These are phyloP conservation scores for Caiman crocodilus DNA, from an alignment of 2,797 vertebrate genomes.

Conservation along the genomic window DNA sequence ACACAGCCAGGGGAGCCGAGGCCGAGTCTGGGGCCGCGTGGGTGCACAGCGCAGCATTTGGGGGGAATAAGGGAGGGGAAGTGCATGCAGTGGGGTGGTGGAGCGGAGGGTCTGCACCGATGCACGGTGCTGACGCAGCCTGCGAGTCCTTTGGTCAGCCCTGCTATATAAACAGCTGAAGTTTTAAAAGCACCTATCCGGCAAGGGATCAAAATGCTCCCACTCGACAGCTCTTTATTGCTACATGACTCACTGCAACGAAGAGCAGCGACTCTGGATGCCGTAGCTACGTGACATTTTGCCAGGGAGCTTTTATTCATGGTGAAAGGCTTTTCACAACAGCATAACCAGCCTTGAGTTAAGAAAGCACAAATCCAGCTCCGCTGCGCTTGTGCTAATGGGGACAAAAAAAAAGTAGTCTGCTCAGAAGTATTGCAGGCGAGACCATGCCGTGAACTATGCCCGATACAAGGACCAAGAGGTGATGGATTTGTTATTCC, in stretches of 20 bases:
- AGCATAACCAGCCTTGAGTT: conserved; percentile 5
- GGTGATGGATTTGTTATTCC: not conserved
- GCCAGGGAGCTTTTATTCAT: not conserved
- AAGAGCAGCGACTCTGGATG: not conserved
- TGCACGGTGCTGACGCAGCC: no score
- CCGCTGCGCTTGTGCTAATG: conserved; percentile 27
- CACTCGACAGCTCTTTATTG: not conserved
- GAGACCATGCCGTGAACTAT: conserved; percentile 40
- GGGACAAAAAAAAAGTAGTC: conserved; percentile 14
- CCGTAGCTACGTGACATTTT: not conserved
- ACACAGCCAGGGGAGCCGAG: no score
- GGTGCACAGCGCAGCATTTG: no score
- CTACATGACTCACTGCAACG: not conserved
- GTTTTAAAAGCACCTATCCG: no score
- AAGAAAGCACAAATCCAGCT: conserved; percentile 6
- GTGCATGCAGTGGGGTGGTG: no score
- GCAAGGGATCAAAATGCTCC: no score
- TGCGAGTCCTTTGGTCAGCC: no score
- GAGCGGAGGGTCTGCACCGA: no score
- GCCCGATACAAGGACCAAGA: conserved; percentile 28
- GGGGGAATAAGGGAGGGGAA: no score
- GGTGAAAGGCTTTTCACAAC: not conserved
- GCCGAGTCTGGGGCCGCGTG: no score
- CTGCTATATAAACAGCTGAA: no score
- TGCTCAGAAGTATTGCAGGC: conserved; percentile 20